Evolutionary conservation across 2,797 vertebrate genomes (phyloP), one percentile per base, ranked within the genome.

Genomic region (Coregonus ussuriensis): DNA sequence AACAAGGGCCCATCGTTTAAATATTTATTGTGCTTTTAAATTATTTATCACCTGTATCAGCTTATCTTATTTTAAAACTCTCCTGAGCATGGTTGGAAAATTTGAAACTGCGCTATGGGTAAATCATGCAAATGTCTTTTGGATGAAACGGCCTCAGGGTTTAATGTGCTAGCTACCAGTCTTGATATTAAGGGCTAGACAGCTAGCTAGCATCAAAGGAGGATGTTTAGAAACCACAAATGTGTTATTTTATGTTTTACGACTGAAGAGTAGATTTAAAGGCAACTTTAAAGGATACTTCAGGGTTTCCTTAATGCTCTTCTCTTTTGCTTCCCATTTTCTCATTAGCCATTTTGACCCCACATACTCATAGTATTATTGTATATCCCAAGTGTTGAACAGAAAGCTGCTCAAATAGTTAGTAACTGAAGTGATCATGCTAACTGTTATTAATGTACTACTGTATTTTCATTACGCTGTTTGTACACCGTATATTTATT

Each of bases 21-120:
- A 79, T 82, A 83, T 88, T 82, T 78, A 88, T 75, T 74, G 77
- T 66, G 37, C 79, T 29, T 81, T 83, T 87, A 70, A 82, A 87
- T 87, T 76, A 82, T 85, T 82, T 81, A 83, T 77, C 82, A 68
- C 6, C 53, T 29, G 15, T 72, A 18, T 6, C 4, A 5, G 15
- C 21, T 56, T 13, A 13, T 52, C 13, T 54, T 51, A 15, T 72
- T 31, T 31, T 54, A 33, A 56, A 51, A 25, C 63, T 9, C 33
- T 9, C 21, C 47, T 47, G 41, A 47, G 41, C 9, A 47, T 47
- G 9, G 9, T 47, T 47, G 9, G 41, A 47, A 47, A 47, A 47
- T 47, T 9, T 29, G 18, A 53, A 21, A n/a, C 15, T 18, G 52
- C 52, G 9, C 15, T 21, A 9, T 41, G 29, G 67, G 35, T 16